A percentile compares a stretch with the other conserved stretches of the same genome.
phyloP scores from a whole-genome alignment of 2,888 invertebrate species.

The Mechanitis messenoides region DNA sequence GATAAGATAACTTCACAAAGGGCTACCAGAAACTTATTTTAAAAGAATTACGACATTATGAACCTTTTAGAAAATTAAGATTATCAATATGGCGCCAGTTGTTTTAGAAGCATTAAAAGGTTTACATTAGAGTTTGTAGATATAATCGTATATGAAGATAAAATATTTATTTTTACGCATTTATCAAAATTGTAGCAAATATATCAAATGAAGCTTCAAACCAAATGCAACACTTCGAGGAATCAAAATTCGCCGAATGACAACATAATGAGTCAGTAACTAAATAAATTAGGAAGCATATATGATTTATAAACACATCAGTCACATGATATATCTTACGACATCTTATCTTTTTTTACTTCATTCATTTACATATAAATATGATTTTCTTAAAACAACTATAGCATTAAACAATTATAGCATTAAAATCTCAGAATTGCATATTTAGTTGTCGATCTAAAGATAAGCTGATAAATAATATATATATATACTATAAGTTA shows the following conservation, averaged over 20 bases:
- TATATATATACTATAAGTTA: too few relatives aligned
- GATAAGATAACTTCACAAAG: constrained; percentile 50
- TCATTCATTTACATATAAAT: not conserved
- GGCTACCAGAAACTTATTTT: constrained; percentile 45
- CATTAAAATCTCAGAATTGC: not conserved
- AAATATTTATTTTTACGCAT: constrained; percentile 17
- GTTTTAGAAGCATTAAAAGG: constrained; percentile 38
- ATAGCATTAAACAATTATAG: not conserved
- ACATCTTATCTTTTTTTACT: constrained; percentile 7
- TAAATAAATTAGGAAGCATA: constrained; percentile 1
- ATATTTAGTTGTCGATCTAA: not conserved
- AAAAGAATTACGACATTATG: constrained; percentile 43
- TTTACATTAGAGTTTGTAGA: constrained; percentile 23
- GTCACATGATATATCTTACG: constrained; percentile 4
- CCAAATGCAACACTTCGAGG: constrained; percentile 13
- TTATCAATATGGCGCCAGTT: constrained; percentile 55
- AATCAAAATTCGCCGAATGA: constrained; percentile 18
- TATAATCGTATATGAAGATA: too few relatives aligned
- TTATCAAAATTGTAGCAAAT: not conserved
- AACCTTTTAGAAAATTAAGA: constrained; percentile 38
- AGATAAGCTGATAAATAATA: too few relatives aligned
- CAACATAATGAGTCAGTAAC: constrained; percentile 3
- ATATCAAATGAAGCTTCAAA: not conserved
- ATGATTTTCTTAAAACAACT: not conserved
- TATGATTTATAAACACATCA: constrained; percentile 21